phyloP scores from a whole-genome alignment of 2,113 vertebrate genomes.

The Donacobius atricapilla region DNA sequence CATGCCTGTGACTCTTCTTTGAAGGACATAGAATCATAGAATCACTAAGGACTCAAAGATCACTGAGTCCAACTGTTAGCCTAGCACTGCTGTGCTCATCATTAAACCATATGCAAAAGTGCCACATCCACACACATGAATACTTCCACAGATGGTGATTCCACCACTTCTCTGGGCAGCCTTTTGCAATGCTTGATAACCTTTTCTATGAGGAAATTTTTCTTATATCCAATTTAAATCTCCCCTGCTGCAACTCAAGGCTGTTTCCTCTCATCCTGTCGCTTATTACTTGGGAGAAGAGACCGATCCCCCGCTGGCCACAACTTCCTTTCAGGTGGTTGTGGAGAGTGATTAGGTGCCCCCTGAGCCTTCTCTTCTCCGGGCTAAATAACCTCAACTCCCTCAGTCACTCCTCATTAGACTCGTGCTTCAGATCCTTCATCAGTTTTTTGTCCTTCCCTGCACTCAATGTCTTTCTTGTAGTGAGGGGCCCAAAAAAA shows the following conservation, averaged over 20 bases:
- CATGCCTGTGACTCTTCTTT: not conserved
- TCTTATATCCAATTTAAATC: not conserved
- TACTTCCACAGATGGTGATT: not conserved
- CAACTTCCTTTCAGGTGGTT: not conserved
- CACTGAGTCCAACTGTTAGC: not conserved
- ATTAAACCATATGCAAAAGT: not conserved
- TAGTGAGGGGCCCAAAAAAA: not conserved
- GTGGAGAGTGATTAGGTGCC: not conserved
- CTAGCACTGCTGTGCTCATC: not conserved
- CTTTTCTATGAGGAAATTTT: not conserved
- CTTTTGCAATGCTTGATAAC: not conserved
- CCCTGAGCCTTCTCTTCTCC: not conserved
- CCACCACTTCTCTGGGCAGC: not conserved
- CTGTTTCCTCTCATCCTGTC: not conserved
- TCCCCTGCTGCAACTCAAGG: not conserved
- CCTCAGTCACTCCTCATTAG: not conserved
- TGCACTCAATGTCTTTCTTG: not conserved
- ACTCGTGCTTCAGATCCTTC: not conserved
- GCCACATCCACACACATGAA: not conserved
- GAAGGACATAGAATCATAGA: not conserved
- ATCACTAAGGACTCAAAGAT: not conserved
- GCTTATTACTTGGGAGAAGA: not conserved
- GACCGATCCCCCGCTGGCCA: rapidly evolving
- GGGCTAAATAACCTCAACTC: not conserved
- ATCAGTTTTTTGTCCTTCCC: not conserved